These are phyloP conservation scores for Furnarius figulus DNA, from an alignment of 2,113 vertebrate genomes.

Conservation along the genomic window DNA sequence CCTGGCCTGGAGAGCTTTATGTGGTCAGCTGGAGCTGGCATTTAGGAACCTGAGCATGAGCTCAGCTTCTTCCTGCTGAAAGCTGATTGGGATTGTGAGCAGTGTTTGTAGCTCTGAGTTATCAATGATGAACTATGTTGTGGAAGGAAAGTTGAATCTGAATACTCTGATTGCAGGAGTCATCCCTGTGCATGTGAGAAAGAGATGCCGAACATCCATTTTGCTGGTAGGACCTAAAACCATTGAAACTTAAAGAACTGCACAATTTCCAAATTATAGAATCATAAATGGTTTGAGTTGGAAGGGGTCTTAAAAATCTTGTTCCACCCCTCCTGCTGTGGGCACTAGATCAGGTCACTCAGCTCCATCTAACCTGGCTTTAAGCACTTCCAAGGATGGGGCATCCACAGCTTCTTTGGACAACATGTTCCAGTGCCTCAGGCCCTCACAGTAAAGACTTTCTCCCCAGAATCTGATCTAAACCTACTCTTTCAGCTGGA, in stretches of 20 bases:
- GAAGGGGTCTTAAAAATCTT: neutral
- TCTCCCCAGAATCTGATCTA: neutral
- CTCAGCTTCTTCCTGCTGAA: neutral
- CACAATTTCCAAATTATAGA: neutral
- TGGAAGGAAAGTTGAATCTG: neutral
- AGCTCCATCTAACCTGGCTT: neutral
- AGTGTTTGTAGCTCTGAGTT: accelerated
- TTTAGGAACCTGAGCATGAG: neutral
- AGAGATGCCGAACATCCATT: neutral
- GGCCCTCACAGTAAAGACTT: neutral
- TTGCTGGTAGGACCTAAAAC: neutral
- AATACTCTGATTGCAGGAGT: neutral
- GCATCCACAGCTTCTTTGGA: neutral
- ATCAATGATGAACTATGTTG: accelerated
- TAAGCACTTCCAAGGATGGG: neutral
- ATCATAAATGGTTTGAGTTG: neutral
- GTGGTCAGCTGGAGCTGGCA: neutral
- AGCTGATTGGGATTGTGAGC: neutral
- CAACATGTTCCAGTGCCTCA: neutral
- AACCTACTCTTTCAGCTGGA: too few relatives aligned
- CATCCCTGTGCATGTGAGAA: neutral
- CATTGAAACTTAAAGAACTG: neutral
- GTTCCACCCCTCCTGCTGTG: neutral
- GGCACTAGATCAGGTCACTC: accelerated
- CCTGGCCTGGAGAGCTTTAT: neutral